Evolutionary conservation across 2,888 invertebrate species (phyloP), one percentile per base, ranked within the genome.

Genomic region (Torymus texanus): DNA sequence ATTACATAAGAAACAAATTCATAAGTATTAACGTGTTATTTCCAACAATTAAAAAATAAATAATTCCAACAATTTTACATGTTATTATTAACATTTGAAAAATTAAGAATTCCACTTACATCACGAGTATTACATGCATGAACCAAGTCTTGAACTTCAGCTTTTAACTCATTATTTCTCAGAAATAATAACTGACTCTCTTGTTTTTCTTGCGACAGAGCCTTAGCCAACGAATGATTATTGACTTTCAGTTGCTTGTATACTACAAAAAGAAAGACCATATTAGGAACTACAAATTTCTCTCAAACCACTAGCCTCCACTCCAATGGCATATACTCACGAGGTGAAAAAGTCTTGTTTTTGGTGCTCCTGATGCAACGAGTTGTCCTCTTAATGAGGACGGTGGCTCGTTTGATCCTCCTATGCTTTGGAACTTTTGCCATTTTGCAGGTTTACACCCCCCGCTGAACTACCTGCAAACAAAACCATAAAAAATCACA

Each of bases 201-300:
- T 68, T 88, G 85, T 67, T 88, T 89, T 59, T 89, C 87, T 13
- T 85, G 84, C 0, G 88, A 85, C 1, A 89, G 78, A 3, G 89
- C 88, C 21, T 84, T 88, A 0, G 89, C 89, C 56, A 89, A 82
- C 2, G 83, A 85, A 77, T 81, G 85, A 66, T 89, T 89, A 72
- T 89, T 89, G 3, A 51, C 82, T 70, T 87, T 87, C 3, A 89
- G 79, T 70, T 88, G 86, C 29, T 88, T 85, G 14, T 85, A 88
- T 12, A 86, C 89, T 88, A 73, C 4, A 83, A 84, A 59, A 13
- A 21, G 73, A 56, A 1, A 65, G 8, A 8, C 41, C 41, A 41
- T 8, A 41, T 41, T 41, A 41, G 41, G 10, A 41, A 41, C 41
- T 8, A 41, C 8, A 41, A 41, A 5, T 41, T 41, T 41, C 41